Evolutionary conservation across 2,797 vertebrate species (phyloP).

Genomic region (Amblyraja radiata): DNA sequence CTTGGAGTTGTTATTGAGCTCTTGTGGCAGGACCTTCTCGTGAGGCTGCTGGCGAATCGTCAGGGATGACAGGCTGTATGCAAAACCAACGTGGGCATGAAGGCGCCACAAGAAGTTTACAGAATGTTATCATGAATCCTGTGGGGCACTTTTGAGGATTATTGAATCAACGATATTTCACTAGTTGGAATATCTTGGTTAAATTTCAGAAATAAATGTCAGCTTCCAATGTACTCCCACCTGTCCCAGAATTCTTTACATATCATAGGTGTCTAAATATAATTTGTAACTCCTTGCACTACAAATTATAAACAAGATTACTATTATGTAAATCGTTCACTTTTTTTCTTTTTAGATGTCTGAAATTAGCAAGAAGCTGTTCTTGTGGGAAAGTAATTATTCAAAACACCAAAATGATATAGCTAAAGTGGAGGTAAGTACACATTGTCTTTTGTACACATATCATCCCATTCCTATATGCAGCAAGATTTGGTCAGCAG

Average conservation of each 20-base stretch:
- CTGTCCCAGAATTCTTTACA: background rate
- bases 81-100: too few species aligned
- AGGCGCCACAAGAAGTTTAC: background rate
- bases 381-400: background rate
- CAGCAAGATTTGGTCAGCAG: too few species aligned
- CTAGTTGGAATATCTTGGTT: background rate
- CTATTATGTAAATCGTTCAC: background rate
- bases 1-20: too few species aligned
- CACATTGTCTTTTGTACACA: background rate
- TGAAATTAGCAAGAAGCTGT: background rate
- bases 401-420: background rate
- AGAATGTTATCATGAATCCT: background rate
- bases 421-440: background rate
- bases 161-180: background rate
- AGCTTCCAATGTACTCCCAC: background rate
- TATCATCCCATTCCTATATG: too few species aligned
- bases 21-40: too few species aligned
- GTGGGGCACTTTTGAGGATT: background rate
- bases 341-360: background rate
- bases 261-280: background rate
- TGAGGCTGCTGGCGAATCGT: too few species aligned
- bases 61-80: too few species aligned
- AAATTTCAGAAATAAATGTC: background rate
- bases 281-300: background rate
- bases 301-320: background rate